Evolutionary conservation across 2,113 vertebrate genomes (phyloP), one percentile per base, ranked within the genome.

Genomic region (Hassar affinis): DNA sequence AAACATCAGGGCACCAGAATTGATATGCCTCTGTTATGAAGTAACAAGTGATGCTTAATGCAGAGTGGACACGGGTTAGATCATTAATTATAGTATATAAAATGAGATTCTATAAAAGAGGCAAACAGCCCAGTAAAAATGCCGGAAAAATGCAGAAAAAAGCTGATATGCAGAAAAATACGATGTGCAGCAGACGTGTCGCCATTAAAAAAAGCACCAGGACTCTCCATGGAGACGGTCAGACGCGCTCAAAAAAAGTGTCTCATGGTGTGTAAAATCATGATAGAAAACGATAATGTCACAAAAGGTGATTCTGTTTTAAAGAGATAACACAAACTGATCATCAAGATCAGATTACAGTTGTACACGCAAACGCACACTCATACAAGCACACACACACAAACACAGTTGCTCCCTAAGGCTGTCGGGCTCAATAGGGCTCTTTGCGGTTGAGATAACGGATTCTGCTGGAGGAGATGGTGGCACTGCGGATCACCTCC

Each of bases 401-500:
- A 30, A 45, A 79, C 78, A 80, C 85, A 15, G 7, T 61, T 35
- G 56, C 77, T 74, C 69, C 79, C 80, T 61, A 62, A 68, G 61
- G 59, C 69, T 71, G 79, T 78, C 35, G 71, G 81, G 51, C 0
- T 99, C 95, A 98, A 61, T 96, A 97, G 90, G 94, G 90, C 86
- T 99, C 97, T 89, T 95, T 98, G 78, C 94, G 95, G 91, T 95
- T 97, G 76, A 93, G 91, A 78, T 93, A 84, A 47, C 91, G 95
- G 52, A 94, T 86, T 22, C 93, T 95, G 18, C 95, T 93, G 90
- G 95, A 93, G 0, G 96, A 95, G 88, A 93, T 93, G 81, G 98
- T 99, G 85, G 97, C 98, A 85, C 98, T 99, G 90, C 96, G 95
- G 92, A 99, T 99, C 79, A 99, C 98, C 89, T 98, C 96, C 97